Evolutionary conservation across 2,113 vertebrate species (phyloP), one percentile per base, ranked within the genome.

Genomic region (Albula glossodonta): DNA sequence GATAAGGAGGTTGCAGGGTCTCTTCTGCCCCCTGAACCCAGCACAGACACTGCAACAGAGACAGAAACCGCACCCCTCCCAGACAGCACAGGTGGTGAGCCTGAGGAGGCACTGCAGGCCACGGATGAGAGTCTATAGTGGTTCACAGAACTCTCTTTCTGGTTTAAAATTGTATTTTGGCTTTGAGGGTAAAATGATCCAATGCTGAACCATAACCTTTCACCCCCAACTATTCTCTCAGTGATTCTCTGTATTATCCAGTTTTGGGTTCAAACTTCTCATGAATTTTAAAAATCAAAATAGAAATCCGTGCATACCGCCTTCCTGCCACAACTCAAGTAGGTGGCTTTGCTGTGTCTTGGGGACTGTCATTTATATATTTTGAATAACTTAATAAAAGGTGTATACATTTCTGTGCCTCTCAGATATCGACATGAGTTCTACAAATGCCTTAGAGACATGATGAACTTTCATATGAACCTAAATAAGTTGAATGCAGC

Each of bases 81-180:
- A 2, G 19, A 51, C 52, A 41, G 7, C 13, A 77, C 19, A 57
- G 31, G 48, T 41, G 85, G 79, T 5, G 83, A 86, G 22, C 51
- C 85, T 31, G 50, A 74, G 22, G n/a, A n/a, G 31, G n/a, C 70
- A 8, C 70, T 22, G 56, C 81, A 82, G 50, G 74, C 84, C 17
- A 52, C 12, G 11, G 8, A 74, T 7, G 48, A 8, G 48, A n/a
- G 49, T 80, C 15, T 6, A 80, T 48, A 17, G 17, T 51, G 49
- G 5, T 66, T 19, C 60, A 3, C 60, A 66, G 31, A 41, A 41
- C 31, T 41, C 31, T 41, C 31, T 41, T 41, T 41, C 31, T 41
- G 31, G 31, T 41, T 41, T 41, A 41, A 41, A 41, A 41, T 41
- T 41, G 31, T 41, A 41, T 41, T 41, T 41, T 41, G 31, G 31